These are phyloP conservation scores for Phymanthus crucifer DNA, from an alignment of 92 coral and sea anemone species.

Conservation along the genomic window DNA sequence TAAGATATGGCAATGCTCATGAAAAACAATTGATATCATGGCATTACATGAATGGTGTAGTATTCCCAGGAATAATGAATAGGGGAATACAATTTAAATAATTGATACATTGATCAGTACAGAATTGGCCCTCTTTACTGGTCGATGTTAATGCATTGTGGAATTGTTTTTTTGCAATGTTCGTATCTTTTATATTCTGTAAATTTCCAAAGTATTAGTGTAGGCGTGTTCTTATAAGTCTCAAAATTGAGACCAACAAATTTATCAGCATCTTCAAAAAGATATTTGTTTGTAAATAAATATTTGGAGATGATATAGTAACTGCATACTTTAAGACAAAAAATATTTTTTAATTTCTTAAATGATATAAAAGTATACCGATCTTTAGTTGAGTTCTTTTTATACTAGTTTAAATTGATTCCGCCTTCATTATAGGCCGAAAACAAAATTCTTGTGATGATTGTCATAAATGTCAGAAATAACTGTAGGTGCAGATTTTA, in stretches of 20 bases:
- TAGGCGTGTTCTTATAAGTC: conserved; percentile 31
- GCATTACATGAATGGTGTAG: neutral
- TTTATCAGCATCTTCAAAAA: conserved; percentile 19
- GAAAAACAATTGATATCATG: neutral
- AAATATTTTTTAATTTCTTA: conserved; percentile 23
- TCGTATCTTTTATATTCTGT: conserved; percentile 44
- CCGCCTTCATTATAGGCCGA: neutral
- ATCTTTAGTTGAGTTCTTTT: conserved; percentile 13
- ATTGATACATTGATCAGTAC: conserved; percentile 5
- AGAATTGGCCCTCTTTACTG: neutral
- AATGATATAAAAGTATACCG: conserved; percentile 23
- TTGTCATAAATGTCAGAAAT: neutral
- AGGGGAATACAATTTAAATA: conserved; percentile 8
- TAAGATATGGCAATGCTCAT: neutral
- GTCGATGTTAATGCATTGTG: conserved; percentile 14
- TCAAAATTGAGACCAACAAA: neutral
- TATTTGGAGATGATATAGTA: conserved; percentile 23
- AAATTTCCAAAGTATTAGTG: conserved; percentile 12
- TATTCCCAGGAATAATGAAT: conserved; percentile 19
- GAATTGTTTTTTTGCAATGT: conserved; percentile 15
- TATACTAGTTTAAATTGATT: conserved; percentile 17
- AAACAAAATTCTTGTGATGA: neutral
- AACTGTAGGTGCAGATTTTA: neutral
- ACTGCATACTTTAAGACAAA: neutral
- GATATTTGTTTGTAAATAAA: conserved; percentile 32